These are phyloP conservation scores for Axea sp. DNA, from an alignment of 2,888 invertebrate species.

Conservation along the genomic window DNA sequence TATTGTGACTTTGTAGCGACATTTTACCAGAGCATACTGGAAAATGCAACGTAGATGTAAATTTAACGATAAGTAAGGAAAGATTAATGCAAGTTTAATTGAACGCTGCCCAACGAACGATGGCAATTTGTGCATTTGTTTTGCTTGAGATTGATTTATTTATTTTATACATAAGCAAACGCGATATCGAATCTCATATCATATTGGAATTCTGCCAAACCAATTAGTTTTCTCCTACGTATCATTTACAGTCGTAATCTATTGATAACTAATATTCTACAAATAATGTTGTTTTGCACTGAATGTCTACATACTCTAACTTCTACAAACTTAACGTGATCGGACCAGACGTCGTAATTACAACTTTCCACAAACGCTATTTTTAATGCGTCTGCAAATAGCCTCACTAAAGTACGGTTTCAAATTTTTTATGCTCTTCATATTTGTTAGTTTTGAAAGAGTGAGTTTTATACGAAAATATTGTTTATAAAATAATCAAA, in stretches of 20 bases:
- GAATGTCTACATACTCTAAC: conserved; percentile 14
- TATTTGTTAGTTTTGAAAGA: no score
- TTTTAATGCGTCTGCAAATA: no score
- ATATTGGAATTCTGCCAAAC: conserved; percentile 45
- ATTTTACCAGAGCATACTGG: no score
- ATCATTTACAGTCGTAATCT: conserved; percentile 46
- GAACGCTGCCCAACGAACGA: not conserved
- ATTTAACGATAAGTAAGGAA: no score
- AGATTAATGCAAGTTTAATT: conserved; percentile 35
- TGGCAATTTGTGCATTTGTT: no score
- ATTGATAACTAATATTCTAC: conserved; percentile 45
- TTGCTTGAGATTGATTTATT: no score
- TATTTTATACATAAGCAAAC: conserved; percentile 15
- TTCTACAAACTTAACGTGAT: conserved; percentile 33
- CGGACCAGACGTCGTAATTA: conserved; percentile 29
- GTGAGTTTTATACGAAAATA: no score
- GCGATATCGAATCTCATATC: conserved; percentile 31
- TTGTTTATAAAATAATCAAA: no score
- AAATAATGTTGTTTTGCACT: conserved; percentile 21
- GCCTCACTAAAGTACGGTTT: no score
- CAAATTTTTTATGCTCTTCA: no score
- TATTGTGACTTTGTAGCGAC: not conserved
- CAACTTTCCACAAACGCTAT: no score
- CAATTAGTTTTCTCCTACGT: conserved; percentile 49
- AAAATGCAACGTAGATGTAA: no score